A percentile compares a stretch with the other conserved stretches of the same genome.
Conservation (phyloP, 2,797 vertebrate genomes). For the Hipposideros larvatus region DNA sequence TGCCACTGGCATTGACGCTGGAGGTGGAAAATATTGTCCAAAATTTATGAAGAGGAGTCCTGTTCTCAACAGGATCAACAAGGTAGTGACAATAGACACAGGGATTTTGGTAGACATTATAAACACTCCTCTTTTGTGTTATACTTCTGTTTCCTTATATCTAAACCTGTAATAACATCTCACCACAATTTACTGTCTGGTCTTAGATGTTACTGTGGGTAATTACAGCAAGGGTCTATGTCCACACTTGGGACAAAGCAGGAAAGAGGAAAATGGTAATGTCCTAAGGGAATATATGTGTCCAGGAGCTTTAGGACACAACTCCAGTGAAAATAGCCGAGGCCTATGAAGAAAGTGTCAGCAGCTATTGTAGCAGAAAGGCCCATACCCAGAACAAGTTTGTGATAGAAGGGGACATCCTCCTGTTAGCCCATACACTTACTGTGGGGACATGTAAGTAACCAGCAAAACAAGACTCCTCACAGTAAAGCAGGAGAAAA, state of each 20-base stretch:
- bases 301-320: neutral
- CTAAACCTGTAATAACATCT: neutral
- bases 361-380: neutral
- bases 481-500: neutral
- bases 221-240: neutral
- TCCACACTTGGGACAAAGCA: neutral
- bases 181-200: neutral
- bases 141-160: neutral
- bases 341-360: neutral
- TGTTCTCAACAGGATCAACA: neutral
- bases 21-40: neutral
- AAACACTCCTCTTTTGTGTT: neutral
- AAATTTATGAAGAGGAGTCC: neutral
- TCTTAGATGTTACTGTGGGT: neutral
- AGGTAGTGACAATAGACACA: accelerated
- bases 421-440: neutral
- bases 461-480: neutral
- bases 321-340: neutral
- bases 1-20: neutral
- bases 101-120: neutral
- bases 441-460: neutral
- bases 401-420: neutral
- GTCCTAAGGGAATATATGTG: neutral
- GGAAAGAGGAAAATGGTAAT: neutral
- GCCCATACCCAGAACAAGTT: accelerated